phyloP scores from a whole-genome alignment of 2,888 invertebrate species.

The Papilio gigon region DNA sequence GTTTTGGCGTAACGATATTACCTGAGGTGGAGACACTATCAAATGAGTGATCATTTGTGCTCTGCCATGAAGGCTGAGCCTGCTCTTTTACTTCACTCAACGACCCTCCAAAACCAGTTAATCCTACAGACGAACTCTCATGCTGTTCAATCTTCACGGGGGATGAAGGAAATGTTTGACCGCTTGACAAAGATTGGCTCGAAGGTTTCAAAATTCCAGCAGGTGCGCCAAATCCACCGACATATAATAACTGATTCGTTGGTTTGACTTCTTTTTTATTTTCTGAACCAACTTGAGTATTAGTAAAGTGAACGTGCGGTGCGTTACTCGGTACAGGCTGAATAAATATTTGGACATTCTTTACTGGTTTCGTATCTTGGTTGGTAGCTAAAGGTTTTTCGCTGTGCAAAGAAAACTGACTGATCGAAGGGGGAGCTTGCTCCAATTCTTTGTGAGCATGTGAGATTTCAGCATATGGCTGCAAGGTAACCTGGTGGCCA shows the following conservation, averaged over 20 bases:
- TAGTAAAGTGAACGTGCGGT: background rate
- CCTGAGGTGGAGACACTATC: background rate
- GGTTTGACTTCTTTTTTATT: constrained; percentile 20
- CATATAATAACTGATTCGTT: constrained; percentile 43
- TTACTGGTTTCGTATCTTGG: constrained; percentile 20
- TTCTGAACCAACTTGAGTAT: constrained; percentile 4
- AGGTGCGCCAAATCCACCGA: constrained; percentile 56
- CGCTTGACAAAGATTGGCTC: constrained; percentile 5
- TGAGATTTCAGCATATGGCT: constrained; percentile 19
- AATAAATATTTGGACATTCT: constrained; percentile 24
- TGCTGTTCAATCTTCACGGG: constrained; percentile 20
- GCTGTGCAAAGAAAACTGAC: background rate
- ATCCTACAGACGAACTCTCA: constrained; percentile 4
- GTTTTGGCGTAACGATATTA: constrained; percentile 18
- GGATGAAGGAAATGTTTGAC: constrained; percentile 7
- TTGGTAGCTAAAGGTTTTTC: background rate
- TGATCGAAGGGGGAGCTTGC: background rate
- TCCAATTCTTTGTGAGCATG: constrained; percentile 42
- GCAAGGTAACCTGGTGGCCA: background rate
- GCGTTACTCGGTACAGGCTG: constrained; percentile 5
- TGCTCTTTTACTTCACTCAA: constrained; percentile 20
- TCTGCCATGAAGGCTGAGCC: constrained; percentile 9
- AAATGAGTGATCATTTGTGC: constrained; percentile 11
- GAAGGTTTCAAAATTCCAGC: constrained; percentile 50
- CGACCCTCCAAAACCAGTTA: constrained; percentile 21